Conservation (phyloP, 2,113 vertebrate genomes). For the Lepus europaeus region DNA sequence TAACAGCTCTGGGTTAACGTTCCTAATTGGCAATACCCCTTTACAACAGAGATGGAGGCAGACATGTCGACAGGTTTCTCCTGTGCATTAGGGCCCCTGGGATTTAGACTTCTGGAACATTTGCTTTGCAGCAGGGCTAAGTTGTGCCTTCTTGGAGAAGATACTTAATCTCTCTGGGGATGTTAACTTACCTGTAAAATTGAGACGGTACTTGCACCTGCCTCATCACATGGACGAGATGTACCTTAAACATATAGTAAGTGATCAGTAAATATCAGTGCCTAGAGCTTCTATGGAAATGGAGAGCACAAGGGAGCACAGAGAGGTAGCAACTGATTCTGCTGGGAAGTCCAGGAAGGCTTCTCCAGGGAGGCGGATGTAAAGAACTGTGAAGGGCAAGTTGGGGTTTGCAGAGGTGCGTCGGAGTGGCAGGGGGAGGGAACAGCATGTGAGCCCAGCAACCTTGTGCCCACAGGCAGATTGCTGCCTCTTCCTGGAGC, state of each 20-base stretch:
- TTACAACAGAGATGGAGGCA: neutral
- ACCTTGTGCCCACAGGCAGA: neutral
- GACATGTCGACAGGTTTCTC: neutral
- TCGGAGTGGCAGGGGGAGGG: neutral
- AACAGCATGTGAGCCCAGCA: neutral
- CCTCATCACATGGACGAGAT: neutral
- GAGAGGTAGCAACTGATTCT: neutral
- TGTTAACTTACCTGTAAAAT: neutral
- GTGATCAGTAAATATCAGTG: neutral
- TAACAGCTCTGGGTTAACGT: neutral
- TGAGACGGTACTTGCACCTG: neutral
- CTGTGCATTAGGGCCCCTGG: neutral
- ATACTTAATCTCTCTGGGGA: conserved; percentile 33
- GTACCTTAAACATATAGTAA: neutral
- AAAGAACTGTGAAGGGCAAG: neutral
- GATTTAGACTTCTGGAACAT: neutral
- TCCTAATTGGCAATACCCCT: neutral
- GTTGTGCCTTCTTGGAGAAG: neutral
- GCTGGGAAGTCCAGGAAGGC: neutral
- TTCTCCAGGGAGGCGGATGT: neutral
- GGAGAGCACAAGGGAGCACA: neutral
- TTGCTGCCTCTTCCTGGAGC: neutral
- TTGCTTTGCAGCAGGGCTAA: neutral
- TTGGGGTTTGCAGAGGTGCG: neutral
- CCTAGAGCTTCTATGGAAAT: neutral